These are phyloP conservation scores for Brachypodius melanocephalos DNA, from an alignment of 2,113 vertebrate genomes.

Conservation along the genomic window DNA sequence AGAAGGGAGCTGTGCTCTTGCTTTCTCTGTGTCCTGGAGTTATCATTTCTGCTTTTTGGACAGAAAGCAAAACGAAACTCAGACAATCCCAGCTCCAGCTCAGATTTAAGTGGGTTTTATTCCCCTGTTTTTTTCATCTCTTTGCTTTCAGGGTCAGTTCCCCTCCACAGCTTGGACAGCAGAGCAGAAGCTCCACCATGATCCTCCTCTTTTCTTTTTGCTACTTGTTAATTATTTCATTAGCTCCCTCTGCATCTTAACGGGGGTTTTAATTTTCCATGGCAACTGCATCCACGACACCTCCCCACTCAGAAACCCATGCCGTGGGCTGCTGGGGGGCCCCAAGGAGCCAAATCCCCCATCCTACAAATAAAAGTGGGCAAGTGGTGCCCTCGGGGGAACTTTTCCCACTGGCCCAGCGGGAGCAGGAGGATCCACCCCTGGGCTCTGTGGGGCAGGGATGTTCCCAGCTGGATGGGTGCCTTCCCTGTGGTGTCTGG, in stretches of 20 bases:
- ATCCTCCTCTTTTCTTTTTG: neutral
- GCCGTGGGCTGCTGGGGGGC: neutral
- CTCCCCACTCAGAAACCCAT: neutral
- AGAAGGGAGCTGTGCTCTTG: neutral
- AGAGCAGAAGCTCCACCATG: neutral
- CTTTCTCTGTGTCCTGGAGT: neutral
- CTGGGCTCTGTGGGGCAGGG: neutral
- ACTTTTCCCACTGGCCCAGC: rapidly evolving
- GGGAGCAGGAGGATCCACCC: neutral
- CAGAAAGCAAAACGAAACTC: neutral
- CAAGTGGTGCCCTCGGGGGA: neutral
- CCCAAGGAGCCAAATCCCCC: neutral
- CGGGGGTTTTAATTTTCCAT: neutral
- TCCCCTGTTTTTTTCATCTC: neutral
- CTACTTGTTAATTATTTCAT: neutral
- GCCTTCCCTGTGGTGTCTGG: rapidly evolving
- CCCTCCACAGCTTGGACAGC: rapidly evolving
- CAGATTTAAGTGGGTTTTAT: neutral
- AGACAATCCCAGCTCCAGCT: neutral
- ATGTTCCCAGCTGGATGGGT: neutral
- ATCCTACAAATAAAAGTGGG: neutral
- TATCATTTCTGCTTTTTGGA: neutral
- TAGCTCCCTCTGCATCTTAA: neutral
- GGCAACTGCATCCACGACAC: neutral
- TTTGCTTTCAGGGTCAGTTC: neutral